Evolutionary conservation across 2,888 invertebrate species (phyloP).

Genomic region (Idaea straminata): DNA sequence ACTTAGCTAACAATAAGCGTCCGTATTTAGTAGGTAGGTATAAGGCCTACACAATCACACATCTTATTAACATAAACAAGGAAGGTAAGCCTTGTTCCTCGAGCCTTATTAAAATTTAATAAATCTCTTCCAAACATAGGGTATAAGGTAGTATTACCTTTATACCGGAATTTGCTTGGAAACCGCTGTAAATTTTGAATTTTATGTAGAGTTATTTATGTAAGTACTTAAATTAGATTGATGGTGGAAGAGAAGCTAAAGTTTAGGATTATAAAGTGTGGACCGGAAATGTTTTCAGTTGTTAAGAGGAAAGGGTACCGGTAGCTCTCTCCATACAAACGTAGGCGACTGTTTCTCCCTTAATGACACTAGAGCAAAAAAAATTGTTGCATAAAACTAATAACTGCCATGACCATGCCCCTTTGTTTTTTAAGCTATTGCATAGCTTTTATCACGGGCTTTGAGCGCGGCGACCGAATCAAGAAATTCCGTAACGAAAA

Average conservation of each 20-base stretch:
- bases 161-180: neutral
- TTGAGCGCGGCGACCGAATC: no score
- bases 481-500: no score
- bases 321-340: no score
- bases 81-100: slow-evolving; percentile 20
- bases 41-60: slow-evolving; percentile 34
- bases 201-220: neutral
- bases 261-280: no score
- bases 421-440: no score
- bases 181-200: neutral
- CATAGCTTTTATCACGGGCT: no score
- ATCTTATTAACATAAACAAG: slow-evolving; percentile 47
- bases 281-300: no score
- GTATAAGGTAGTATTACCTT: neutral
- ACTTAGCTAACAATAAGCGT: neutral
- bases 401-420: no score
- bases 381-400: no score
- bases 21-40: neutral
- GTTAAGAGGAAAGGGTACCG: no score
- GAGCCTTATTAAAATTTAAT: neutral
- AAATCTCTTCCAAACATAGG: neutral
- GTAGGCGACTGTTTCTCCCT: no score
- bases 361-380: no score
- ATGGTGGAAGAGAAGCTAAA: neutral
- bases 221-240: neutral